These are phyloP conservation scores for Harmothoe impar DNA, from an alignment of 2,888 invertebrate species.

Conservation along the genomic window DNA sequence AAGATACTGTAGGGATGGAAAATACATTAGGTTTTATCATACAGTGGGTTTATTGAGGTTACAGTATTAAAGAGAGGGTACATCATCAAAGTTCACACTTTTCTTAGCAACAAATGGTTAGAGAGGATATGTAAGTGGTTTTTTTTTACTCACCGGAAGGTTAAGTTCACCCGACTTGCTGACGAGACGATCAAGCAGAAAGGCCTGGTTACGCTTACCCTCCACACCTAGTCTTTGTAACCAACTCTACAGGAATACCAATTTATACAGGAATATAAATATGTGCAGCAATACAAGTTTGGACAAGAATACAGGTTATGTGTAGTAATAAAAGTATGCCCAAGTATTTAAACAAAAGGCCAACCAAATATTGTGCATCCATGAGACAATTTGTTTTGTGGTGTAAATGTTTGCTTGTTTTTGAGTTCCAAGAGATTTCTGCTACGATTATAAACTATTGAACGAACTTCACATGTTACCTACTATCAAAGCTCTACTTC, in stretches of 20 bases:
- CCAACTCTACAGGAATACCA: conserved; percentile 87
- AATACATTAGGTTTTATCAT: background rate
- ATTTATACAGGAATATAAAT: background rate
- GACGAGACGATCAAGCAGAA: conserved; percentile 88
- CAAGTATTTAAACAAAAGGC: background rate
- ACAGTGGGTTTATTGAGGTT: background rate
- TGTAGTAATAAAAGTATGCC: no score
- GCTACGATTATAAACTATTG: no score
- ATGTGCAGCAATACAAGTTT: no score
- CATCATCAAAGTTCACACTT: no score
- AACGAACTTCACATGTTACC: no score
- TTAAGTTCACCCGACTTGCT: conserved; percentile 88
- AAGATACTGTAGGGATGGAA: conserved; percentile 86
- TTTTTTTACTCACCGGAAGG: conserved; percentile 83
- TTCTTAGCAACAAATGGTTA: no score
- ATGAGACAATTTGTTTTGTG: no score
- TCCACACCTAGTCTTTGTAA: conserved; percentile 85
- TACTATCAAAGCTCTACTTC: no score
- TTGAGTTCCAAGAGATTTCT: no score
- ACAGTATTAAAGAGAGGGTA: background rate
- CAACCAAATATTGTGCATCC: background rate
- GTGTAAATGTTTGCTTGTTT: no score
- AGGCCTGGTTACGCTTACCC: conserved; percentile 76
- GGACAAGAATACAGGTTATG: background rate
- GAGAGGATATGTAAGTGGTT: no score